Base-by-base conservation (phyloP, 2,888 invertebrate species). In the Brachyptera putata region DNA sequence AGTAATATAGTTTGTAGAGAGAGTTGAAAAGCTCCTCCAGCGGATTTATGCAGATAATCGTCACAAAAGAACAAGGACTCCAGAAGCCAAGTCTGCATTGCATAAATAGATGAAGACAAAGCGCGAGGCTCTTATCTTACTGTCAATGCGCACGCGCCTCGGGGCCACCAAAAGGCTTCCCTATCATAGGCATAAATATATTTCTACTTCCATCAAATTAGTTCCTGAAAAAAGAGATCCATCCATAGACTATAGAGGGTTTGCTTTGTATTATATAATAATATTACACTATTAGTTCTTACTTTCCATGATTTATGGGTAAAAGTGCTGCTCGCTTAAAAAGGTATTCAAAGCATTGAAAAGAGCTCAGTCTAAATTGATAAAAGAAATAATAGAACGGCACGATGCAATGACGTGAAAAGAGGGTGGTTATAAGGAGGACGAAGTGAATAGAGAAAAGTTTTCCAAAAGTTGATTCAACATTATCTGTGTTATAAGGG, bases 1-100 rank as follows among this genome's bases (percentile, higher is more conserved):
- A 64, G 65, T 65, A 65, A 65, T 65, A 65, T 63, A 65, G 65
- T 65, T 64, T 62, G 63, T 63, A 30, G 30, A 30, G 30, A 30
- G 63, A 65, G 65, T 65, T 65, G 65, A 64, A 65, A 65, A 65
- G 65, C 64, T 62, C 61, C 61, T 64, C 65, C 63, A 65, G 64
- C 63, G 65, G 65, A 65, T 65, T 64, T 65, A 65, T 65, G 64
- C 63, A 61, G 65, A 65, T 65, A 65, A 65, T 65, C 65, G 62
- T 62, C 61, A 65, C 63, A 65, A 63, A 62, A 63, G 63, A 63
- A 65, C 63, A 62, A 63, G 64, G 56, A 57, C 61, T 57, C 58
- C 56, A 43, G 57, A 48, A 62, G 58, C 41, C 58, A 56, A 57
- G 49, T 50, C 57, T 61, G 64, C 61, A 61, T 61, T 63, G 61